These are phyloP conservation scores for Ia io DNA, from an alignment of 2,113 vertebrate genomes.

Conservation along the genomic window DNA sequence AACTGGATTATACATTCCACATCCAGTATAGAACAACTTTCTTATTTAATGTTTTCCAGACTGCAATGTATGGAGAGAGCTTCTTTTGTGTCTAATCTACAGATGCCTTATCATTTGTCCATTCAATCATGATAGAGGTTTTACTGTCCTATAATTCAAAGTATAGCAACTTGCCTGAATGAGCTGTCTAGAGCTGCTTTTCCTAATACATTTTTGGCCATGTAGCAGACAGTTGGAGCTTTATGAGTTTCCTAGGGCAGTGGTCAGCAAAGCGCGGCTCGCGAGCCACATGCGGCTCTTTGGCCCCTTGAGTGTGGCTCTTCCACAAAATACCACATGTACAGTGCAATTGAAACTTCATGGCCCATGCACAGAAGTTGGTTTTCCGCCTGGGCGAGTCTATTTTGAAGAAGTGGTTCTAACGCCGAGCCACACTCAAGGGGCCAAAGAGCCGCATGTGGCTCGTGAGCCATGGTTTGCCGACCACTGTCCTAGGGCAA, in stretches of 20 bases:
- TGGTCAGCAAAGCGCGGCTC: no score
- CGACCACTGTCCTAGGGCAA: neutral
- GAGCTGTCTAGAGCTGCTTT: neutral
- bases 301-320: no score
- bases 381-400: no score
- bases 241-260: neutral
- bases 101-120: neutral
- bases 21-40: neutral
- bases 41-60: neutral
- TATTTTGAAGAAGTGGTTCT: no score
- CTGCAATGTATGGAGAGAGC: neutral
- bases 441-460: no score
- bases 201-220: neutral
- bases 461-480: no score
- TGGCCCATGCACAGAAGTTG: no score
- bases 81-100: neutral
- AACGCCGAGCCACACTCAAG: no score
- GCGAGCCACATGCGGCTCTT: no score
- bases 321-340: no score
- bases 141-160: neutral
- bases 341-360: no score
- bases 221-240: neutral
- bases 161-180: neutral
- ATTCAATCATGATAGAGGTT: neutral
- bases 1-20: neutral